phyloP scores from a whole-genome alignment of 2,113 vertebrate genomes.

The Excalfactoria chinensis region DNA sequence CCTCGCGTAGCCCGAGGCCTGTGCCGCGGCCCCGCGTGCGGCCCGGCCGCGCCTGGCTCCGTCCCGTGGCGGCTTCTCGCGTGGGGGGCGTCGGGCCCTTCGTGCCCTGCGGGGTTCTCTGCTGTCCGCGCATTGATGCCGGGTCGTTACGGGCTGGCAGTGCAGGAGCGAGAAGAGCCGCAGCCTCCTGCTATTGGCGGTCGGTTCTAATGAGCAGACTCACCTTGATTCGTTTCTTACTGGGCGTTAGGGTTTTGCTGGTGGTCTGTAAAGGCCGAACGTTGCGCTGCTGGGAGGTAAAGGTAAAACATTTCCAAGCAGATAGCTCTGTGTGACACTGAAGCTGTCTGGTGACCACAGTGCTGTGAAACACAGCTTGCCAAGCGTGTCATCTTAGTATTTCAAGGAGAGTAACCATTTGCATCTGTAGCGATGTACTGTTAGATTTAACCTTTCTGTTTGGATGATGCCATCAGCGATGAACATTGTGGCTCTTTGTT shows the following conservation, averaged over 20 bases:
- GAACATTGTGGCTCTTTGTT: neutral
- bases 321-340: fast-evolving
- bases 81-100: neutral
- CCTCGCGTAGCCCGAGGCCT: no score
- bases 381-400: neutral
- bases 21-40: no score
- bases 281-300: neutral
- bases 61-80: no score
- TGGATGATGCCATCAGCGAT: no score
- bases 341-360: fast-evolving
- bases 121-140: no score
- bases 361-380: fast-evolving
- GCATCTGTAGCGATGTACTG: fast-evolving
- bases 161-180: neutral
- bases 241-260: neutral
- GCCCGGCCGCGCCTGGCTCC: no score
- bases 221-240: slow-evolving; percentile 17
- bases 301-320: neutral
- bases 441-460: neutral
- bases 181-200: neutral
- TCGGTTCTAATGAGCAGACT: neutral
- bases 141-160: neutral
- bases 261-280: neutral
- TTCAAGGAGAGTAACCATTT: neutral
- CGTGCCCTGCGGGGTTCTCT: no score